Percentiles rank a stretch among this genome's conserved stretches.
Conservation (phyloP, 2,113 vertebrate species). For the Amblyopsis rosae region DNA sequence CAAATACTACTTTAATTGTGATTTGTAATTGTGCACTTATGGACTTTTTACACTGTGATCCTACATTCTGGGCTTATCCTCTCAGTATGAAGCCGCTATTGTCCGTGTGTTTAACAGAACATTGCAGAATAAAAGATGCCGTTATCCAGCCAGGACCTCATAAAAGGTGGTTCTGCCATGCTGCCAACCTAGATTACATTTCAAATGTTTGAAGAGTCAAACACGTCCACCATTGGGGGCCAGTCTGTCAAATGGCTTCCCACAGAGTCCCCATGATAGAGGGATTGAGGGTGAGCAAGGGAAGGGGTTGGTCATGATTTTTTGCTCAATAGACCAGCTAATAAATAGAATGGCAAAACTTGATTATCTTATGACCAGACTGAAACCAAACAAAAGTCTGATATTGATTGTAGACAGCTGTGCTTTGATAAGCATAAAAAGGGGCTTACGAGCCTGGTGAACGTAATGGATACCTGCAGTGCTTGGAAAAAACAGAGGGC, state of each 20-base stretch:
- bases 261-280: slow-evolving; percentile 81
- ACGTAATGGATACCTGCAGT: slow-evolving; percentile 76
- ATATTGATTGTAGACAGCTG: slow-evolving; percentile 28
- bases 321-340: slow-evolving; percentile 37
- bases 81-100: slow-evolving; percentile 19
- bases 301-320: slow-evolving; percentile 36
- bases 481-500: slow-evolving; percentile 57
- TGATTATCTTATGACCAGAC: slow-evolving; percentile 34
- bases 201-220: slow-evolving; percentile 88
- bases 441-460: slow-evolving; percentile 54
- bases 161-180: slow-evolving; percentile 59
- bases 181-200: slow-evolving; percentile 84
- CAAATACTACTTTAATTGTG: neutral
- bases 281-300: slow-evolving; percentile 64
- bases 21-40: slow-evolving; percentile 9
- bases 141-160: slow-evolving; percentile 52
- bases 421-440: slow-evolving; percentile 43
- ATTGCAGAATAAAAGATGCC: slow-evolving; percentile 26
- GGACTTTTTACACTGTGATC: slow-evolving; percentile 18
- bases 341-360: slow-evolving; percentile 45
- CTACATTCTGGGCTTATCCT: neutral
- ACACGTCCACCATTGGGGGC: slow-evolving; percentile 86
- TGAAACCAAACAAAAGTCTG: neutral
- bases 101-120: slow-evolving; percentile 23
- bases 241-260: slow-evolving; percentile 88